A percentile compares a stretch with the other conserved stretches of the same genome.
Evolutionary conservation across 1,140 invertebrate species (phyloP).

Genomic region (Drosophila prosaltans): DNA sequence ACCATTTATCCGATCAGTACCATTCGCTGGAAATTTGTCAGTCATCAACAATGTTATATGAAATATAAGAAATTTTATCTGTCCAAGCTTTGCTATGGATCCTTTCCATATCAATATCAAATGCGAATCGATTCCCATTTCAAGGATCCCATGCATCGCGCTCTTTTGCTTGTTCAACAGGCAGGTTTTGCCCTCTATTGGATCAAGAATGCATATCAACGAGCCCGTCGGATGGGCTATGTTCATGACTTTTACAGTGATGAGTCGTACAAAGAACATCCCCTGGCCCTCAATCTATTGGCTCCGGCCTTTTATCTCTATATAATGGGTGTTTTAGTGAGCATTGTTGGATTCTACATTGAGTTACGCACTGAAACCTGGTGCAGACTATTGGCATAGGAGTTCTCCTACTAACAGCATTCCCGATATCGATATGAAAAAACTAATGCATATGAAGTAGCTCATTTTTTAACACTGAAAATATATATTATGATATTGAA

Average conservation of each 20-base stretch:
- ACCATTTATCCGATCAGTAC: constrained; percentile 64
- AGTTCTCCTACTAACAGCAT: constrained; percentile 43
- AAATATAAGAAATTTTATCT: constrained; percentile 56
- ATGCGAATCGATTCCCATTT: constrained; percentile 62
- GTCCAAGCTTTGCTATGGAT: constrained; percentile 53
- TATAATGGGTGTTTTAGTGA: constrained; percentile 43
- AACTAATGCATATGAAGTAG: constrained; percentile 54
- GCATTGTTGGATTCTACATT: constrained; percentile 46
- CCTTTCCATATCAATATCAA: constrained; percentile 63
- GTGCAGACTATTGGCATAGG: constrained; percentile 28
- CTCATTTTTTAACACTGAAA: constrained; percentile 56
- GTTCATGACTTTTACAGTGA: constrained; percentile 49
- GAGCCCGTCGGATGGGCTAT: constrained; percentile 45
- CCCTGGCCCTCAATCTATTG: constrained; percentile 41
- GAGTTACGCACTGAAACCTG: constrained; percentile 35
- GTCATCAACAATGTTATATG: constrained; percentile 50
- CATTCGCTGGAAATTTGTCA: constrained; percentile 52
- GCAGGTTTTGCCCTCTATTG: constrained; percentile 40
- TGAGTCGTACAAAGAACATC: neutral
- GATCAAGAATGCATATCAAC: constrained; percentile 21
- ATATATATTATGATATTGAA: constrained; percentile 13
- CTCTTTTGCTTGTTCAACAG: constrained; percentile 44
- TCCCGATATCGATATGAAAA: constrained; percentile 34
- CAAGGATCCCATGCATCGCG: constrained; percentile 52
- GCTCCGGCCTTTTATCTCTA: constrained; percentile 44